Base-by-base conservation (phyloP, 2,888 invertebrate genomes). In the Chrysodeixis includens region DNA sequence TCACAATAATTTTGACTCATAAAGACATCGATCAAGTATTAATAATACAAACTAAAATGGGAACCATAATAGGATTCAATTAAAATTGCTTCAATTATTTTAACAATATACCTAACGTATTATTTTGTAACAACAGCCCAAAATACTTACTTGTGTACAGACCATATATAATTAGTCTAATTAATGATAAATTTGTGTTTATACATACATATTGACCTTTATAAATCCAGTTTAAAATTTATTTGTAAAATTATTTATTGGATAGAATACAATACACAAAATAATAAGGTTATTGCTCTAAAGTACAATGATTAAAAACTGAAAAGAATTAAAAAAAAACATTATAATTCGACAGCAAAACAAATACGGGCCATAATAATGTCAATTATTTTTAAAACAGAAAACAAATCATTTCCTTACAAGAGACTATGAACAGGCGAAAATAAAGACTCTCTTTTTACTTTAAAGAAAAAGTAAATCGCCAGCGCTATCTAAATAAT, bases 401-500 rank as follows among this genome's bases (percentile, higher is more conserved):
- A 26, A 26, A 26, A 26, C 2, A 26, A 26, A 6, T 26, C 26
- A 26, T 26, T 26, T 26, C 26, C 26, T 2, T 26, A 26, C 6
- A 26, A 26, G 3, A 26, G 26, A 26, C 2, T 26, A 26, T 26
- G 2, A 4, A 26, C 26, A 26, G 26, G 26, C 26, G 2, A 26
- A 26, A 26, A 26, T 2, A 26, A 26, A 26, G 6, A 26, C 26
- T 4, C 26, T 26, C n/a, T n/a, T n/a, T n/a, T n/a, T n/a, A n/a
- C n/a, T n/a, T 40, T 40, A 35, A 4, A 40, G n/a, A 7, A 40
- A 40, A n/a, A 40, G n/a, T n/a, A n/a, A 40, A 40, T 40, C 35
- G 35, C 12, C 12, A 40, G 40, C n/a, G 12, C 1, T 46, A 69
- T 54, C 44, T 20, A 44, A 30, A 57, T 18, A 60, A 56, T 59